Base-by-base conservation (phyloP, 1,140 invertebrate species). In the Saccostrea cuccullata region DNA sequence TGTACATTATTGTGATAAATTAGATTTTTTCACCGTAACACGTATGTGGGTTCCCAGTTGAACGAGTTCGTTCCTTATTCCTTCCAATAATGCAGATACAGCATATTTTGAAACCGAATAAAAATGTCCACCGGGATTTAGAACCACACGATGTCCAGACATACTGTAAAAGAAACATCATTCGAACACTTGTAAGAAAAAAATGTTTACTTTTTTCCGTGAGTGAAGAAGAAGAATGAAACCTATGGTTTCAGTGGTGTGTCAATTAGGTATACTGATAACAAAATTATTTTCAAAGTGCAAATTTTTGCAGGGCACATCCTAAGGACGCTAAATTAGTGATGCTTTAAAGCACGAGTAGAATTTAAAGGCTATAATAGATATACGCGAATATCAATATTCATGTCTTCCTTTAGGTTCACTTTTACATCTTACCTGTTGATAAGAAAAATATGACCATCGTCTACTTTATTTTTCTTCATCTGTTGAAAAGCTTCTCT, bases 371-470 rank as follows among this genome's bases (percentile, higher is more conserved):
- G 47, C 47, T 47, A 9, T 9, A 6, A 47, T 9, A 47, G 47
- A 47, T 47, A 6, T 47, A 47, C 5, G 47, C 47, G 9, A 3
- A 47, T 47, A 47, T 47, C 47, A 47, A 47, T 47, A 47, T 47
- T 8, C 9, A 47, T 47, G 5, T 47, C 47, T 47, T 47, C 47
- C 0, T 47, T 47, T 8, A 47, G 47, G 5, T 47, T 47, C 47
- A 47, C 47, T 47, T 8, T 47, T 47, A 47, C 55, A 56, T 40
- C 36, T 55, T 82, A 93, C 92, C 92, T 93, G 87, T 97, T 97
- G 4, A 98, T 95, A 85, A 97, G 96, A 55, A 98, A 95, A 56
- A 98, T 96, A 90, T 97, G 97, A 1, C 97, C 97, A 93, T 96
- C 95, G 88, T 96, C 94, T 8, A 96, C 95, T 0, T 95, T 95